Evolutionary conservation across 2,113 vertebrate genomes (phyloP).

Genomic region (Hypocryptadius cinnamomeus): DNA sequence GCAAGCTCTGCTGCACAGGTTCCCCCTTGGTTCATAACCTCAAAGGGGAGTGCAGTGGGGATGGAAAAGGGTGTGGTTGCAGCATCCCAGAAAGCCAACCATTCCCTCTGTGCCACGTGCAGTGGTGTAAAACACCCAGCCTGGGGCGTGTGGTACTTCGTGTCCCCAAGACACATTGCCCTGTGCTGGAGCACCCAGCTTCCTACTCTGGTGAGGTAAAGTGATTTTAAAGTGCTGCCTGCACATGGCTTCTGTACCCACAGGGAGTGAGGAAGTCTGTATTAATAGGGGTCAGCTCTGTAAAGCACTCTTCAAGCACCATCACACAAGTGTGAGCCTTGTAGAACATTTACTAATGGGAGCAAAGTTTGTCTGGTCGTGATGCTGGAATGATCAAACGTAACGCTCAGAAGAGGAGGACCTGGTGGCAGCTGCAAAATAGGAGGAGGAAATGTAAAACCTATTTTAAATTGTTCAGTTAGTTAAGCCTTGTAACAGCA

Average conservation of each 20-base stretch:
- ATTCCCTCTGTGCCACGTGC: rapidly evolving
- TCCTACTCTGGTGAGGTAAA: background rate
- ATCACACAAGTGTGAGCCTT: background rate
- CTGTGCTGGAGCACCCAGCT: background rate
- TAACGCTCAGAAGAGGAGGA: background rate
- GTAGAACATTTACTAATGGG: background rate
- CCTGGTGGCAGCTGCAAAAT: background rate
- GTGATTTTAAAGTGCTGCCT: background rate
- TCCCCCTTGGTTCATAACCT: background rate
- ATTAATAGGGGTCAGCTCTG: background rate
- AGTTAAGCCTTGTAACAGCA: background rate
- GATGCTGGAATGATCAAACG: background rate
- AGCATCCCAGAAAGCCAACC: rapidly evolving
- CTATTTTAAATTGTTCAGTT: background rate
- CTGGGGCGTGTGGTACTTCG: rapidly evolving
- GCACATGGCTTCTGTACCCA: background rate
- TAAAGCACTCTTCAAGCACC: background rate
- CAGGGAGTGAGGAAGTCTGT: background rate
- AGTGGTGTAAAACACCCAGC: background rate
- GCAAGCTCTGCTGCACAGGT: background rate
- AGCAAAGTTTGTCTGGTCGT: background rate
- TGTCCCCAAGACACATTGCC: background rate
- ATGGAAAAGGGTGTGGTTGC: background rate
- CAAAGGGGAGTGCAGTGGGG: rapidly evolving
- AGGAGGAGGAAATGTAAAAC: background rate